phyloP scores from a whole-genome alignment of 2,888 invertebrate genomes.

The Ecliptopera silaceata region DNA sequence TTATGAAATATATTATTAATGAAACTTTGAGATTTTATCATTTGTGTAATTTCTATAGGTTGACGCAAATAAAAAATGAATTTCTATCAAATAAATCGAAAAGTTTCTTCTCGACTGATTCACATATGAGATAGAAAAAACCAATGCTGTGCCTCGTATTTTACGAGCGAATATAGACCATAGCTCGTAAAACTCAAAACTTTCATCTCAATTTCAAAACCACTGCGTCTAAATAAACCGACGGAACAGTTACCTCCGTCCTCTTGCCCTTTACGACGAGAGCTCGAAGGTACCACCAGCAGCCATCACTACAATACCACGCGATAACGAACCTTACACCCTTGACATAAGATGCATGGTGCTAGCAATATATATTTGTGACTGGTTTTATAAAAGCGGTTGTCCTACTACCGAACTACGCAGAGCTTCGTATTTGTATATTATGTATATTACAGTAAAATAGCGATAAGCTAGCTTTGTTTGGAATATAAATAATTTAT shows the following conservation, averaged over 20 bases:
- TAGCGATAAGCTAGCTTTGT: constrained; percentile 46
- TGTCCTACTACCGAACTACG: constrained; percentile 63
- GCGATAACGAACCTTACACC: constrained; percentile 32
- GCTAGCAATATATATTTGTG: constrained; percentile 44
- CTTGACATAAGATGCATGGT: constrained; percentile 14
- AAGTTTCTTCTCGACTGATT: too few species aligned
- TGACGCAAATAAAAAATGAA: too few species aligned
- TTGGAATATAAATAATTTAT: constrained; percentile 44
- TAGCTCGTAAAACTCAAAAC: constrained; percentile 40
- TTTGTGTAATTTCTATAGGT: too few species aligned
- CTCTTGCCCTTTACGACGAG: constrained; percentile 58
- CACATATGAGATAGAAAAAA: neutral
- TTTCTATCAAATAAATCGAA: too few species aligned
- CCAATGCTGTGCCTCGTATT: constrained; percentile 15
- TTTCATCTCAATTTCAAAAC: constrained; percentile 54
- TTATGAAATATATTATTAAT: too few species aligned
- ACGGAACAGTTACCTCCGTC: constrained; percentile 57
- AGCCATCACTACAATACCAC: constrained; percentile 9
- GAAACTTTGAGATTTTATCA: too few species aligned
- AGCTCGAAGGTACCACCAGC: constrained; percentile 33
- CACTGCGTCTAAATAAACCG: constrained; percentile 54
- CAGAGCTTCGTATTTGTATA: constrained; percentile 44
- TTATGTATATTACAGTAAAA: constrained; percentile 40
- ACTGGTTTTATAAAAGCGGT: constrained; percentile 53
- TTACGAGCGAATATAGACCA: constrained; percentile 37